These are phyloP conservation scores for Metopia argyrocephala DNA, from an alignment of 2,888 invertebrate species.

Conservation along the genomic window DNA sequence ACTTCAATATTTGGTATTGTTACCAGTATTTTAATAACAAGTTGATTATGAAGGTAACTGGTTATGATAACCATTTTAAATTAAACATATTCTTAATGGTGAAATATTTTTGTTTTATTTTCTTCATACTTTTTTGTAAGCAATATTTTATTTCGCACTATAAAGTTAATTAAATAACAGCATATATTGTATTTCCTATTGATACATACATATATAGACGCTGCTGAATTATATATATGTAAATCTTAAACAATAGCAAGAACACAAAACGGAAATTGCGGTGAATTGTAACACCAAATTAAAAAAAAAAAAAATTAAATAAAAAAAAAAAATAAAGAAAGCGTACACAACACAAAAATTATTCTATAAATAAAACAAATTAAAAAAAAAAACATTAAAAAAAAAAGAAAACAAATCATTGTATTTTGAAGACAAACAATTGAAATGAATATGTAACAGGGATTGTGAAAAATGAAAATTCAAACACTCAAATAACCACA, in stretches of 20 bases:
- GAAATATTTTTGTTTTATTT: too few species aligned
- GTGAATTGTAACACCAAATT: slow-evolving; percentile 37
- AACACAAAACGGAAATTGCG: slow-evolving; percentile 38
- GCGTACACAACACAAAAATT: slow-evolving; percentile 32
- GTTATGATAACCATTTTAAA: too few species aligned
- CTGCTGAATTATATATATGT: too few species aligned
- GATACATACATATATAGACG: too few species aligned
- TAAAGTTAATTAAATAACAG: too few species aligned
- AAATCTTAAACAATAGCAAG: background rate
- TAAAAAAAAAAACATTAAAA: background rate
- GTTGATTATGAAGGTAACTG: too few species aligned
- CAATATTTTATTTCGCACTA: too few species aligned
- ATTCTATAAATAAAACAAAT: slow-evolving; percentile 11
- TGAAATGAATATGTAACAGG: background rate
- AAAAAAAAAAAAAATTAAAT: slow-evolving; percentile 24
- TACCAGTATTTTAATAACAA: too few species aligned
- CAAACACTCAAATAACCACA: background rate
- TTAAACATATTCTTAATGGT: too few species aligned
- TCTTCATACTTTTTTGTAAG: too few species aligned
- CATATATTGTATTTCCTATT: too few species aligned
- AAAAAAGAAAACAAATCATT: background rate
- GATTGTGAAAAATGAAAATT: background rate
- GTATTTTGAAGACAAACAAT: background rate
- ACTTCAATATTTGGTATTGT: too few species aligned
- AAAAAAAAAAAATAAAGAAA: slow-evolving; percentile 11